Evolutionary conservation across 2,797 vertebrate genomes (phyloP), one percentile per base, ranked within the genome.

Genomic region (Sebastes minor): DNA sequence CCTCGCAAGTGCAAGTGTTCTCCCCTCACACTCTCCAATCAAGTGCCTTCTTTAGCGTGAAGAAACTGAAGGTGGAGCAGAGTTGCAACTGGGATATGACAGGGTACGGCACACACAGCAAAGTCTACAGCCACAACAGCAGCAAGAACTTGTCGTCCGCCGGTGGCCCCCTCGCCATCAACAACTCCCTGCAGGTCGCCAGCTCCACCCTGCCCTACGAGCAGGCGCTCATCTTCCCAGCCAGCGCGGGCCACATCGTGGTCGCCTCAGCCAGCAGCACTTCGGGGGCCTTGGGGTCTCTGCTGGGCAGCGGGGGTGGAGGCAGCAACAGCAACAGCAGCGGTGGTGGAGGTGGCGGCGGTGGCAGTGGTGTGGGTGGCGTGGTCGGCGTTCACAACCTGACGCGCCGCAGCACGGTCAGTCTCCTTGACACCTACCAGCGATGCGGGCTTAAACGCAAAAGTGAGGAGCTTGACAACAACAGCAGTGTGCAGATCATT

Each of bases 41-140:
- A 97, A 99, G 98, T 98, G 97, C 98, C 97, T 99, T 99, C 98
- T 99, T 98, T 99, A 99, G 97, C 92, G 97, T 98, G 97, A 99
- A 99, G 97, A 99, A 99, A 96, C 96, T 98, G 94, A 99, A 99
- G 97, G 97, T 99, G 93, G 98, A 99, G 97, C 97, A 97, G 88
- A 97, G 97, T 94, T 97, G 97, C 61, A 96, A 95, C 97, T 99
- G 98, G 98, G 98, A 99, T 97, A 99, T 99, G 98, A 99, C 98
- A 89, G 98, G 98, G 95, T 99, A 99, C 98, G 98, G 98, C 95
- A 96, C 98, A 81, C 97, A 98, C 95, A 97, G 97, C 96, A 99
- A 98, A 96, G 97, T 96, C 93, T 97, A 96, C 96, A 94, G 90
- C 92, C 93, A 94, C 90, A 97, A 95, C 95, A 97, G 96, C 96